phyloP scores from a whole-genome alignment of 2,113 vertebrate species.

The Mormyrus lacerda region DNA sequence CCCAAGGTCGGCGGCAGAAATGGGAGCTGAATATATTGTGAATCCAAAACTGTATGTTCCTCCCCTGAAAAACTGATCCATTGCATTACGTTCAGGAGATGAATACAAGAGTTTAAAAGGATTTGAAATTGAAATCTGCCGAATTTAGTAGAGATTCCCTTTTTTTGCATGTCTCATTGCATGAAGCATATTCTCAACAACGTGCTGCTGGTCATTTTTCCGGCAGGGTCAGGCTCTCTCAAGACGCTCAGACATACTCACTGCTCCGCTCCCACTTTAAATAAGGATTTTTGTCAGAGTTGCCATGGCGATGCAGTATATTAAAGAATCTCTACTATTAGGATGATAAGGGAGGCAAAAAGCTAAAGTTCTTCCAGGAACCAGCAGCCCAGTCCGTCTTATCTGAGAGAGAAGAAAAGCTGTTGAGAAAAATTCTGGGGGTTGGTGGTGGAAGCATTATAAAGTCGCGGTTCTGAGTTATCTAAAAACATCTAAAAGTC shows the following conservation, averaged over 20 bases:
- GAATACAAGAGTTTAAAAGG: not conserved
- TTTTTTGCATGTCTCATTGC: not conserved
- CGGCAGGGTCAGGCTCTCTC: not conserved
- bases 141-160: not conserved
- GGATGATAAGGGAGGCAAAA: constrained; percentile 1
- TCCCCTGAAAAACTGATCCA: not conserved
- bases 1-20: not conserved
- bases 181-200: not conserved
- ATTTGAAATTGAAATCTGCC: not conserved
- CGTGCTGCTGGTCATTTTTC: not conserved
- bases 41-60: not conserved
- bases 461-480: not conserved
- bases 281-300: constrained; percentile 11
- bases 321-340: not conserved
- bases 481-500: not conserved
- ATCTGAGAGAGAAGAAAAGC: constrained; percentile 1
- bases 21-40: not conserved
- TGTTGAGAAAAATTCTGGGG: not conserved
- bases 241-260: not conserved
- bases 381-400: not conserved
- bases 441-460: not conserved
- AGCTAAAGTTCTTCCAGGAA: not conserved
- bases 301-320: constrained; percentile 10
- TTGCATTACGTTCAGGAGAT: not conserved
- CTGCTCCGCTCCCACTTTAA: not conserved